Evolutionary conservation across 2,888 invertebrate genomes (phyloP), one percentile per base, ranked within the genome.

Genomic region (Perithous albicinctus): DNA sequence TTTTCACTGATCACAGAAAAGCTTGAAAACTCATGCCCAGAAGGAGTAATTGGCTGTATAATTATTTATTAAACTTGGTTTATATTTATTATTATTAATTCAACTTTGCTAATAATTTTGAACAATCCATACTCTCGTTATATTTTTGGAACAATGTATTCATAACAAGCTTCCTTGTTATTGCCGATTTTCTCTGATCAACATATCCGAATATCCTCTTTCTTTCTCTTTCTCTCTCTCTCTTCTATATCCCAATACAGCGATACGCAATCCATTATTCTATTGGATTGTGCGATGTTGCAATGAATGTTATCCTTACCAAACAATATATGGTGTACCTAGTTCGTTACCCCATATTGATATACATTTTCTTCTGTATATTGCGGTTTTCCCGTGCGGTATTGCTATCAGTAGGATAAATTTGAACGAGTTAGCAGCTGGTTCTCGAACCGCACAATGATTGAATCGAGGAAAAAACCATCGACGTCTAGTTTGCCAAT

Each of bases 341-440:
- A 35, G 5, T 32, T 59, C 29, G 59, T 59, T 59, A 29, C 32
- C 35, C 32, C 7, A n/a, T n/a, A 4, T 32, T 32, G 8, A 32
- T 32, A 59, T 35, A 32, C 18, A n/a, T 59, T 46, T 46, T 8
- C 23, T 29, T 59, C 20, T 18, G n/a, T n/a, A 72, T 32, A 46
- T 72, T 43, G 72, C 43, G 59, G 59, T 59, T 29, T 41, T 12
- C 26, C 12, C 41, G 43, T 46, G 46, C 54, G 29, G 56, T 18
- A 70, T 56, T 59, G 43, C 32, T n/a, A n/a, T n/a, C 59, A 3
- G 72, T 32, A 59, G 59, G 32, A 59, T 51, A 59, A 70, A 59
- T 18, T 69, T 80, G 78, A 77, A 79, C 84, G 84, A 79, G 73
- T 79, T 69, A 82, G 80, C 74, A 81, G 70, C 59, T 64, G 66